Evolutionary conservation across 2,797 vertebrate genomes (phyloP).

Genomic region (Rhinichthys osculus): DNA sequence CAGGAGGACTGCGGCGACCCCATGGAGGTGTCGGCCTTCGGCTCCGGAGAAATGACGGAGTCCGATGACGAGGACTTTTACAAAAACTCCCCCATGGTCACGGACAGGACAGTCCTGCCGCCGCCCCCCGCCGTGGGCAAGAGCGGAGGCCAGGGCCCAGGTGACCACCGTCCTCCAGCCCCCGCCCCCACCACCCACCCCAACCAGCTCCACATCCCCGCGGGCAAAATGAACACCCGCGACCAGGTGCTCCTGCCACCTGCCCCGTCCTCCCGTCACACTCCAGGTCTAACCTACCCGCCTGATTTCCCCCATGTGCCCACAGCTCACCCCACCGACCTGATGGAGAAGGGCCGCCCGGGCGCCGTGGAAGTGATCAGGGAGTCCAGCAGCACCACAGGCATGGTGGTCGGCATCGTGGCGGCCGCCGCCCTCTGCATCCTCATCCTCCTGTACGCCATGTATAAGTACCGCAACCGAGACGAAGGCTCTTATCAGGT

Average conservation of each 20-base stretch:
- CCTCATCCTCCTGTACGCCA: conserved; percentile 89
- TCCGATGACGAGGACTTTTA: conserved; percentile 97
- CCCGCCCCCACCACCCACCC: conserved; percentile 82
- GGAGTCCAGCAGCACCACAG: conserved; percentile 88
- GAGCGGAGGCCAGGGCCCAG: conserved; percentile 79
- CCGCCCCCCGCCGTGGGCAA: conserved; percentile 82
- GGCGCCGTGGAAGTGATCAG: conserved; percentile 86
- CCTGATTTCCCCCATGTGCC: conserved; percentile 93
- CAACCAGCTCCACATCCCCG: conserved; percentile 86
- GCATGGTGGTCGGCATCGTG: conserved; percentile 90
- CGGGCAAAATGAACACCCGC: conserved; percentile 97
- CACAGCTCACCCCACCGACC: conserved; percentile 91
- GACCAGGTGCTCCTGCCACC: conserved; percentile 86
- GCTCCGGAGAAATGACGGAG: conserved; percentile 94
- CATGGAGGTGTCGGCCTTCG: conserved; percentile 92
- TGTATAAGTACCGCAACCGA: conserved; percentile 91
- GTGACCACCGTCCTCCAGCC: conserved; percentile 73
- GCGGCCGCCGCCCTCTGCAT: conserved; percentile 89
- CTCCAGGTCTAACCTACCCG: conserved; percentile 87
- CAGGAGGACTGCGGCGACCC: conserved; percentile 95
- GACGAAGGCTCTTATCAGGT: conserved; percentile 88
- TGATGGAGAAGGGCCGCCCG: conserved; percentile 86
- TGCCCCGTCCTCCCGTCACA: conserved; percentile 82
- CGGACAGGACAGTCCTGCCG: conserved; percentile 91
- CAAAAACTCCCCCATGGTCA: conserved; percentile 90